Base-by-base conservation (phyloP, 2,113 vertebrate species). In the Podocnemis expansa region DNA sequence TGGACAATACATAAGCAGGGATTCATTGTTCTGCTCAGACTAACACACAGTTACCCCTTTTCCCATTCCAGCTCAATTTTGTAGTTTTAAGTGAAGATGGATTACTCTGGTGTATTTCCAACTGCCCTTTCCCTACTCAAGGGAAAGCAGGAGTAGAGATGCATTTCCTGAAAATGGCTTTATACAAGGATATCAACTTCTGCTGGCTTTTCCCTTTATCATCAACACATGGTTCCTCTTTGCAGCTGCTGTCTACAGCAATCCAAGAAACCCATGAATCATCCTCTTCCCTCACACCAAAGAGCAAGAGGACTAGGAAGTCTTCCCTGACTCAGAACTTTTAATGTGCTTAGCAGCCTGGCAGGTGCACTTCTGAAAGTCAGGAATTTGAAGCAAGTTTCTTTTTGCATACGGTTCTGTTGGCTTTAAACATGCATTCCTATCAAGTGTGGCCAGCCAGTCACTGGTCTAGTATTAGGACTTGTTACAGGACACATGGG, bases 91-190 rank as follows among this genome's bases (percentile, higher is more conserved):
- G 29, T 13, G 47, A 76, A 58, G 14, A 88, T 75, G 9, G 27
- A 45, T 7, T 73, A 70, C 17, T 21, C 38, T 51, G 78, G 10
- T 5, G 19, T 38, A n/a, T 79, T 80, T 87, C 41, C 29, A 80
- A 45, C 19, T 60, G 45, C 45, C 55, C 45, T 78, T 51, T 12
- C 4, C n/a, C 22, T 55, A 49, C 43, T 45, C n/a, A 70, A 70
- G 63, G 19, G 22, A 78, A 91, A 73, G 70, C 49, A 75, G 38
- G 3, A 75, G 70, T 22, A 25, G 58, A 78, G 38, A 85, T 16
- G 5, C 73, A 78, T 78, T 78, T 89, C 78, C 86, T 45, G 70
- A 88, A 80, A 96, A 85, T 73, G 82, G 41, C 49, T 79, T 43
- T 1, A 87, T 13, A 54, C n/a, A 91, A 92, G 82, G 58, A 55